Base-by-base conservation (phyloP, 1,140 invertebrate genomes). In the Pseudobourletiella spinata region DNA sequence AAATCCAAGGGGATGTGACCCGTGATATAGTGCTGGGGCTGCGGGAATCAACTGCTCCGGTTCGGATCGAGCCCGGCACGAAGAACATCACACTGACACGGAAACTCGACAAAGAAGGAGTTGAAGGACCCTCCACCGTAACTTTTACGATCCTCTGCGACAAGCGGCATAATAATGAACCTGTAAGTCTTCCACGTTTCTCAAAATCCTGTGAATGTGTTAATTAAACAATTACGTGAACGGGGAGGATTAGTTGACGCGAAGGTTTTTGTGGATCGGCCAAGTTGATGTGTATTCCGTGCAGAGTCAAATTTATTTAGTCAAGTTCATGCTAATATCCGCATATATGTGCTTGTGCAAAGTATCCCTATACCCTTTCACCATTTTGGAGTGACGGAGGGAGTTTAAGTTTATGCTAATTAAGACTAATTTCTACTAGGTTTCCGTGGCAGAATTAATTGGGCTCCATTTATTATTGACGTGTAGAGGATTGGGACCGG, bases 131-230 rank as follows among this genome's bases (percentile, higher is more conserved):
- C 1, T 84, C 87, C 14, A 89, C 86, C 46, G 86, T 92, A 29
- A 88, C 86, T 70, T 82, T 91, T 22, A 90, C 88, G 74, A 83
- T 91, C 52, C 84, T 91, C 55, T 92, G 89, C 72, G 86, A 91
- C 70, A 80, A 86, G 59, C 82, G 84, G 44, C 86, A 86, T 4
- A 66, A 71, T 22, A 79, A 83, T n/a, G 89, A 93, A 76, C 88
- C 88, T 58, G 81, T 83, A 71, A 78, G 76, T 72, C 8, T 48
- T n/a, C 32, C n/a, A n/a, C n/a, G n/a, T n/a, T n/a, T n/a, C n/a
- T n/a, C n/a, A n/a, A n/a, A n/a, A n/a, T n/a, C n/a, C n/a, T n/a
- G n/a, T n/a, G n/a, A n/a, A n/a, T n/a, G n/a, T n/a, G n/a, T n/a
- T n/a, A n/a, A n/a, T n/a, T n/a, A n/a, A n/a, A n/a, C n/a, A n/a